Conservation (phyloP, 2,888 invertebrate species). For the Chrysolina americana region DNA sequence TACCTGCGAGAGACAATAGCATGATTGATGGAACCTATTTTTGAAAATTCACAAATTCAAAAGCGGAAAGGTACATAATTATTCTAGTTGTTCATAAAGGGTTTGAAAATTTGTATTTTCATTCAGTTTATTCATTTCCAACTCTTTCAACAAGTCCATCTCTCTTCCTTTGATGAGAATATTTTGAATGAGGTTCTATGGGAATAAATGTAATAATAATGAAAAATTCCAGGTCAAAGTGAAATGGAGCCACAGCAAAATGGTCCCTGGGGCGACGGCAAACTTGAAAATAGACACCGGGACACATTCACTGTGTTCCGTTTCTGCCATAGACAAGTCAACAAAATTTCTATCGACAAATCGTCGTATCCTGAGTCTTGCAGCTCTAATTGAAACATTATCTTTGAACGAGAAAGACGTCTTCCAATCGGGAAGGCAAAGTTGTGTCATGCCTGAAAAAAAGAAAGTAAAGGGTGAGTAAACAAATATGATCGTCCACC, state of each 20-base stretch:
- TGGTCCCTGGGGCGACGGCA: slow-evolving; percentile 71
- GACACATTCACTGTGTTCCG: slow-evolving; percentile 73
- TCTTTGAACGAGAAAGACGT: slow-evolving; percentile 52
- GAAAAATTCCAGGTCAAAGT: slow-evolving; percentile 62
- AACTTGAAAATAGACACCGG: slow-evolving; percentile 71
- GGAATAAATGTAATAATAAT: neutral
- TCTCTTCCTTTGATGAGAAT: neutral
- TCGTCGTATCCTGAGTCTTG: slow-evolving; percentile 51
- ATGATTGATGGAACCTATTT: too few relatives aligned
- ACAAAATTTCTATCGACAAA: slow-evolving; percentile 67
- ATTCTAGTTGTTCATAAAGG: too few relatives aligned
- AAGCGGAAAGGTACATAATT: too few relatives aligned
- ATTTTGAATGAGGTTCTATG: neutral
- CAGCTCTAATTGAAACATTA: slow-evolving; percentile 57
- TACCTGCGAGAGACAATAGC: too few relatives aligned
- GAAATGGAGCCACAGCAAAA: slow-evolving; percentile 69
- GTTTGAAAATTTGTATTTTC: too few relatives aligned
- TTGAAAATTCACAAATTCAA: too few relatives aligned
- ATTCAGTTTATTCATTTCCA: too few relatives aligned
- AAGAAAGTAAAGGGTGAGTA: slow-evolving; percentile 53
- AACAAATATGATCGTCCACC: too few relatives aligned
- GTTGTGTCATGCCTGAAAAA: slow-evolving; percentile 53
- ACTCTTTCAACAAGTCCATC: too few relatives aligned
- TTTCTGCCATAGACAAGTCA: slow-evolving; percentile 75
- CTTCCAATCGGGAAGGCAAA: slow-evolving; percentile 55